Evolutionary conservation across 2,113 vertebrate species (phyloP), one percentile per base, ranked within the genome.

Genomic region (Phyllostomus hastatus): DNA sequence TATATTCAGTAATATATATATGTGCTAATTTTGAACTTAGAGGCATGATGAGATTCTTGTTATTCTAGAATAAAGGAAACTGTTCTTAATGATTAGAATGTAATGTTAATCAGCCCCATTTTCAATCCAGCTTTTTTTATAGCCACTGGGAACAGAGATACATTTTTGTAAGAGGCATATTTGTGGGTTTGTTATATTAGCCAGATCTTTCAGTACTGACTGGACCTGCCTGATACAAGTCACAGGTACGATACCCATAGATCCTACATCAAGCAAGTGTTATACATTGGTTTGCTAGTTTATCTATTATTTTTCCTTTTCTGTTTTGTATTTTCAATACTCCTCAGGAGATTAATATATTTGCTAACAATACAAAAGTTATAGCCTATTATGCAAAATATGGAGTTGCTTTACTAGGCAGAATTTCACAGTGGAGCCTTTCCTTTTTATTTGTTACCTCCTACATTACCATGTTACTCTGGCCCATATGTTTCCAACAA

Each of bases 21-120:
- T 88, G 52, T 96, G 88, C 35, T 97, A 95, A 97, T 93, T 90
- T 95, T 92, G 52, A 88, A 78, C 81, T 95, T 91, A 67, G 75
- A 92, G 86, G 59, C 82, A 78, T 69, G 46, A 90, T 92, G 76
- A 90, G 64, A 79, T 88, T 96, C 89, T 96, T 93, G 59, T 95
- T 96, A 48, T 90, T 97, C 38, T 76, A 78, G 64, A 97, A 95
- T 87, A 88, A 95, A 87, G 88, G 26, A 80, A 90, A 59, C 80
- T 80, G 19, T 86, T 73, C 57, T 73, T 94, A 73, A 46, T 91
- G 72, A 87, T 94, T 91, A 73, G 69, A 96, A 86, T 93, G 79
- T 67, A 72, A 50, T 88, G 52, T 91, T 82, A 96, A 93, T 94
- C 59, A 94, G 61, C 28, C 46, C 10, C 1, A 38, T 95, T 91